Conservation (phyloP, 2,113 vertebrate species). For the Hippoglossus stenolepis region DNA sequence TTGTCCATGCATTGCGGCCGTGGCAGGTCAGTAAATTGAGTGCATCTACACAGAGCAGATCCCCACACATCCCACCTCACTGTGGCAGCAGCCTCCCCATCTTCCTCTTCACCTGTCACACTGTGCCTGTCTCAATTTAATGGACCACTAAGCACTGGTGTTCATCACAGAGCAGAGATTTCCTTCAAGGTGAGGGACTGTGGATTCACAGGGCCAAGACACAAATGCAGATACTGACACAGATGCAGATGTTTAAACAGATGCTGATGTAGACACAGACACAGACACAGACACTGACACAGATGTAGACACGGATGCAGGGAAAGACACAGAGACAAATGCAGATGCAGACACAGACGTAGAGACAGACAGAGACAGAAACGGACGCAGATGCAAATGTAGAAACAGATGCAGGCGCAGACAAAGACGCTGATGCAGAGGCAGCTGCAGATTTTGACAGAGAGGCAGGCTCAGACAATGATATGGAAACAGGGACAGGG, state of each 20-base stretch:
- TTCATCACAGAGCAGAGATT: slow-evolving; percentile 34
- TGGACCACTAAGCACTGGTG: slow-evolving; percentile 44
- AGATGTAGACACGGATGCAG: too few species aligned
- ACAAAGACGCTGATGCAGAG: not conserved
- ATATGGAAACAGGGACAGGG: too few species aligned
- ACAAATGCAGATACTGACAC: not conserved
- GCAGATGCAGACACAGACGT: too few species aligned
- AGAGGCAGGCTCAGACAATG: not conserved
- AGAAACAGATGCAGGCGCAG: too few species aligned
- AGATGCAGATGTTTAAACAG: not conserved
- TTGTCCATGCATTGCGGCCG: not conserved
- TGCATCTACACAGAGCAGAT: slow-evolving; percentile 34
- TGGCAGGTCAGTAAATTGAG: not conserved
- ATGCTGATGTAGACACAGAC: too few species aligned
- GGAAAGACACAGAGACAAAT: too few species aligned
- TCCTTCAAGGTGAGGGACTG: not conserved
- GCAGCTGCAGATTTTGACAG: not conserved
- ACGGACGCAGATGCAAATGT: too few species aligned
- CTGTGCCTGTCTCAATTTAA: slow-evolving; percentile 66
- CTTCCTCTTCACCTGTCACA: slow-evolving; percentile 63
- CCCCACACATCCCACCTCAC: slow-evolving; percentile 7
- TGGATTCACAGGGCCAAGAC: not conserved
- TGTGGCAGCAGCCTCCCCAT: slow-evolving; percentile 34
- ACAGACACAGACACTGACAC: too few species aligned
- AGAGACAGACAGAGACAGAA: too few species aligned